Percentiles rank a stretch among this genome's conserved stretches.
Evolutionary conservation across 2,888 invertebrate genomes (phyloP).

Genomic region (Callimorpha dominula): DNA sequence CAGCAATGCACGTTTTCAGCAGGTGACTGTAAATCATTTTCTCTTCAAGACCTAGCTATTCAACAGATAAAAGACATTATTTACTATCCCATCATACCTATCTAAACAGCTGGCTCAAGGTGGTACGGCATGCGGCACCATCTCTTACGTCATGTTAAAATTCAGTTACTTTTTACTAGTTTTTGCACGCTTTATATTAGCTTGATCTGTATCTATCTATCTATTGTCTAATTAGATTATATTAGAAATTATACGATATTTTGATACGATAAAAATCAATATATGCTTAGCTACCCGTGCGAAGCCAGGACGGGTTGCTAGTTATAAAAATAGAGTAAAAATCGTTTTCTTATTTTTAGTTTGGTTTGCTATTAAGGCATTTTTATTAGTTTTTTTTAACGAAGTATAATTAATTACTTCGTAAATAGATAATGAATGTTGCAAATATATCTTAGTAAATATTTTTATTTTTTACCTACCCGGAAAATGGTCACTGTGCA

Average conservation of each 20-base stretch:
- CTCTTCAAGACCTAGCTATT: neutral
- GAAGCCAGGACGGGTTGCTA: no score
- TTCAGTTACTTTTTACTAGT: neutral
- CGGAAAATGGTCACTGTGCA: neutral
- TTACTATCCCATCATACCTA: neutral
- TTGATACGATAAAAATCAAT: no score
- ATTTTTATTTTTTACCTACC: neutral
- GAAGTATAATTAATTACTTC: no score
- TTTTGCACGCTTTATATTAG: neutral
- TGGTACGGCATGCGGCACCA: neutral
- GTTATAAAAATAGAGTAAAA: no score
- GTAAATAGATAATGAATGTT: neutral
- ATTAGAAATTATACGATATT: no score
- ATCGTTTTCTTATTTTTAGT: no score
- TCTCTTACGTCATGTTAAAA: neutral
- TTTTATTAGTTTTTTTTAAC: no score
- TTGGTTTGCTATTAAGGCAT: no score
- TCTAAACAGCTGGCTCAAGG: neutral
- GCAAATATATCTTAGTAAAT: neutral
- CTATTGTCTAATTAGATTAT: no score
- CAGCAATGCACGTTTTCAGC: constrained; percentile 3
- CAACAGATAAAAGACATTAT: neutral
- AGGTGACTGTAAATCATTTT: neutral
- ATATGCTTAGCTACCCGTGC: no score
- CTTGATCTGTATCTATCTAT: no score